Evolutionary conservation across 1,140 invertebrate species (phyloP), one percentile per base, ranked within the genome.

Genomic region (Drosophila saltans): DNA sequence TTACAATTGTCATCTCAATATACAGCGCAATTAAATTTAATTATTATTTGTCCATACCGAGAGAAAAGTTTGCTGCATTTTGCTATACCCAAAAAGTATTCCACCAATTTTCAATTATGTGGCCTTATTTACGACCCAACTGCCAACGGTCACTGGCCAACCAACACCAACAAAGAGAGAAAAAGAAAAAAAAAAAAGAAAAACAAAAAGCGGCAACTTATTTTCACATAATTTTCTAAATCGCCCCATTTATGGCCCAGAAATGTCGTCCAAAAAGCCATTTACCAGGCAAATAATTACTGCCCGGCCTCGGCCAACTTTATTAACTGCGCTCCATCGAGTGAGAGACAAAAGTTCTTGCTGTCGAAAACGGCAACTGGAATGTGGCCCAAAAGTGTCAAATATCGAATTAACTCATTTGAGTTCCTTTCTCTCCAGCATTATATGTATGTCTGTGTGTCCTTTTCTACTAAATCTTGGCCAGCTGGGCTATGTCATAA

Each of bases 401-500:
- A 89, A 90, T 89, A 90, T 84, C 84, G 84, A 89, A 89, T 89
- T 89, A 89, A 89, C 84, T 89, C 84, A 89, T 89, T 90, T 70
- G 68, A 75, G 64, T 72, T 69, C 52, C 30, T 55, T 66, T 58
- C 59, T 30, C 28, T 36, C 36, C n/a, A 36, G 0, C 33, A 36
- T 36, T 5, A 7, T 36, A 36, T 36, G 6, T 7, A 36, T 36
- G 45, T 48, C 7, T 52, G n/a, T 52, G 7, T 52, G 45, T 24
- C 21, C 60, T 65, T 66, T 78, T 80, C 70, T 45, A 48, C 62
- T 80, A 88, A 88, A 88, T 90, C 84, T 81, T 88, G 64, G 66
- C 76, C 72, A 86, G 83, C 83, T 83, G 80, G 69, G 79, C 83
- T 67, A 78, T 86, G 76, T 88, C 82, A 88, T 83, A 76, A 77